Evolutionary conservation across 2,888 invertebrate genomes (phyloP), one percentile per base, ranked within the genome.

Genomic region (Galeruca laticollis): DNA sequence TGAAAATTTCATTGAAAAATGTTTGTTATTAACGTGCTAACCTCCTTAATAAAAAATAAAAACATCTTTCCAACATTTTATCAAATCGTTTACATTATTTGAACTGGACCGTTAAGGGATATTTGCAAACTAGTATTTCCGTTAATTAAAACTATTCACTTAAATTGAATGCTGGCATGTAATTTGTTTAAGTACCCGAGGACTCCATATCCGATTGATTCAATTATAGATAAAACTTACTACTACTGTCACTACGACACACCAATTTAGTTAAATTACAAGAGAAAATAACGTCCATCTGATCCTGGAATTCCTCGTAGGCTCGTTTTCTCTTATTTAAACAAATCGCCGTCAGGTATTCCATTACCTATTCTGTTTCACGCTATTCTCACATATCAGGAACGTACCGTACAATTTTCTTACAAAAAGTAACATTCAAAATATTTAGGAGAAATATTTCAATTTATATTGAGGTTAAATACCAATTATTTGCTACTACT

Each of bases 291-390:
- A 59, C 59, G 47, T 66, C 59, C 59, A 13, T 57, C 49, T 49
- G 40, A 51, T 37, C 59, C 65, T 66, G 47, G 66, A 66, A 66
- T 66, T 66, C 59, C 66, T 66, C 11, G 66, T 59, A 60, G 66
- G 66, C 66, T 66, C 59, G 66, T 66, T 66, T 66, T 66, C 66
- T 66, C 21, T 66, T 66, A 66, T 66, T 66, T 66, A 66, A 66
- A 66, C 66, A 66, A 66, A 57, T 57, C 35, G 56, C 56, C 56
- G 35, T 15, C 56, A 57, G 56, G 56, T 57, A 57, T 57, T 57
- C 35, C 56, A 57, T 31, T 35, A 18, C 31, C 56, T 56, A 9
- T n/a, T 57, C 35, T 21, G 10, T 15, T 57, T 57, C 10, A n/a
- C 5, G 35, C 4, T 57, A 15, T 57, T 26, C 54, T 33, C 26